Base-by-base conservation (phyloP, 1,140 invertebrate species). In the Drosophila rhopaloa region DNA sequence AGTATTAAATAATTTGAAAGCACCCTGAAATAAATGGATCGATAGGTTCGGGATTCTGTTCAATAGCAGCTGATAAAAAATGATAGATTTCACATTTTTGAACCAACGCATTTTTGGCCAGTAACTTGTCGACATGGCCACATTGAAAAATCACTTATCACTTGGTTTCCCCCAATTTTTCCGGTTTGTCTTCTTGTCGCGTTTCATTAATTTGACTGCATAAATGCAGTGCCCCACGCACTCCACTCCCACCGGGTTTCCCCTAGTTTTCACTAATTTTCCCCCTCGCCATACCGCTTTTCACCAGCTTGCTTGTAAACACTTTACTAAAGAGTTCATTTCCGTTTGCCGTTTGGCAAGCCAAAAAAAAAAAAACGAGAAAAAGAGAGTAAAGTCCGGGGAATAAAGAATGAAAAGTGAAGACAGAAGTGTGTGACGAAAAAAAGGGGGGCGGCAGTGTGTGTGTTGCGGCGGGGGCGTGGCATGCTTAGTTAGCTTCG, bases 291-390 rank as follows among this genome's bases (percentile, higher is more conserved):
- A 0, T 6, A 11, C 38, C 46, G 14, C 63, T n/a, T 24, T 38
- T 44, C 66, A 41, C 57, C 50, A 65, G 60, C 63, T 53, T 68
- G 58, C 74, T 54, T 79, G 76, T 79, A 79, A 79, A 70, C 59
- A 70, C 76, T 72, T 63, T 70, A 53, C 81, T 80, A 79, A 79
- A 79, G 76, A 80, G 81, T 85, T 80, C 77, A 85, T 85, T 85
- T 85, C 81, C 77, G 81, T 60, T 85, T 85, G 76, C 67, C 54
- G 63, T 68, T 76, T 68, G 51, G 58, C 57, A 54, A 63, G 68
- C 65, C 68, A 58, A 59, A 59, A 63, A 16, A 51, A 66, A 48
- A 40, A 9, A 32, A 40, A 24, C 24, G 8, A 66, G 44, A 40
- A 14, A 57, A 76, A 74, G 19, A 40, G 50, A 29, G 63, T 27